Evolutionary conservation across 2,113 vertebrate species (phyloP).

Genomic region (Anoura caudifer): DNA sequence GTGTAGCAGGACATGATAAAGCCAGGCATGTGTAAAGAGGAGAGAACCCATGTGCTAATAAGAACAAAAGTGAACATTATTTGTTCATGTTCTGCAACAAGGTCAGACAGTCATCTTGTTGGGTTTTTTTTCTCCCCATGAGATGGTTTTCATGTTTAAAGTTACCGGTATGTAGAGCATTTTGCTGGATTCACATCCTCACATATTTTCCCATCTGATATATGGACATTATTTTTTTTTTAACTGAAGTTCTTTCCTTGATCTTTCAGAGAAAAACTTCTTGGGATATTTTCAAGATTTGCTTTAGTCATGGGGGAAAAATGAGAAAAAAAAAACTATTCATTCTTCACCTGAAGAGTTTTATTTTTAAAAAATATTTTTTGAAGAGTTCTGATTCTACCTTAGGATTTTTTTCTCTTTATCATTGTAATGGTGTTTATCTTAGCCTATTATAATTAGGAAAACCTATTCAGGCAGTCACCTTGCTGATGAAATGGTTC

Average conservation of each 20-base stretch:
- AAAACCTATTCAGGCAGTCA: not conserved
- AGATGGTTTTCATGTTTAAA: not conserved
- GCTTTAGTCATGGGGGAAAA: not conserved
- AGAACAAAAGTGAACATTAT: not conserved
- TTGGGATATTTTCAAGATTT: not conserved
- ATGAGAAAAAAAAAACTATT: not conserved
- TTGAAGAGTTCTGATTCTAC: not conserved
- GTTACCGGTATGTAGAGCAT: not conserved
- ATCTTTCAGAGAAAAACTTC: not conserved
- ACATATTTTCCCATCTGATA: not conserved
- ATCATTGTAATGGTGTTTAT: not conserved
- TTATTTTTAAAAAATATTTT: not conserved
- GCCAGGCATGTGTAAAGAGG: not conserved
- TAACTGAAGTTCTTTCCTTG: not conserved
- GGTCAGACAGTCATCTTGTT: not conserved
- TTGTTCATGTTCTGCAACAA: not conserved
- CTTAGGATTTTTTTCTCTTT: not conserved
- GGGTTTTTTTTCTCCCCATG: no score
- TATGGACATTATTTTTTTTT: not conserved
- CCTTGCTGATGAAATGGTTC: not conserved
- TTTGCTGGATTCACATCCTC: not conserved
- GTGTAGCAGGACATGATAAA: not conserved
- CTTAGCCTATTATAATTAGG: not conserved
- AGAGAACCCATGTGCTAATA: not conserved
- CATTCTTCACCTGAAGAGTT: not conserved